Evolutionary conservation across 64 coral and sea anemone genomes (phyloP).

Genomic region (Hydrozoanthus tunicans): DNA sequence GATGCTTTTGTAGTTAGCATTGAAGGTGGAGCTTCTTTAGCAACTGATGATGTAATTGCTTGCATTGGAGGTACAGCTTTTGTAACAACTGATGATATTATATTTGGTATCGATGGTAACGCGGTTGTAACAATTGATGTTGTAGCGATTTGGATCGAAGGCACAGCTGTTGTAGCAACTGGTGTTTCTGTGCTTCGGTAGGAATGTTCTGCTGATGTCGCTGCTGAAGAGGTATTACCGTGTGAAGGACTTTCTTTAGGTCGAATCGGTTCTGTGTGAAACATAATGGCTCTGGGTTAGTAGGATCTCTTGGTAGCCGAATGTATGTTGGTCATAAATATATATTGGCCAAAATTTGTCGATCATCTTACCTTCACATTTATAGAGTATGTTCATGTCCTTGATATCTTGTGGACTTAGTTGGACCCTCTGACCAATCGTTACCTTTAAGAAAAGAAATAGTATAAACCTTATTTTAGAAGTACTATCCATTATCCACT

Average conservation of each 20-base stretch:
- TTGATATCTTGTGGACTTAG: constrained; percentile 30
- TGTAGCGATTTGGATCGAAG: neutral
- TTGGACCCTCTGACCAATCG: constrained; percentile 5
- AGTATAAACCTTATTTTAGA: neutral
- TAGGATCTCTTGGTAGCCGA: no score
- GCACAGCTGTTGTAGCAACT: neutral
- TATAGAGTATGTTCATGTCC: constrained; percentile 31
- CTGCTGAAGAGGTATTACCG: neutral
- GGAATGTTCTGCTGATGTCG: neutral
- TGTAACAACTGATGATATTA: neutral
- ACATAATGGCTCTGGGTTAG: neutral
- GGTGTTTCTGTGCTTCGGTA: neutral
- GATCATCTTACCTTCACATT: neutral
- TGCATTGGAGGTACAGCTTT: neutral
- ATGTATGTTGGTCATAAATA: neutral
- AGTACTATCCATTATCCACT: no score
- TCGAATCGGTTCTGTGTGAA: no score
- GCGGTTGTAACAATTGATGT: neutral
- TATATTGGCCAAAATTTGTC: neutral
- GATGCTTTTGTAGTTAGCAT: neutral
- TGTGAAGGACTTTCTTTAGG: neutral
- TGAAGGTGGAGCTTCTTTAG: neutral
- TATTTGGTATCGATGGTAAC: neutral
- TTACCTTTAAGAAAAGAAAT: neutral
- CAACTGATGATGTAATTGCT: no score